phyloP scores from a whole-genome alignment of 1,140 invertebrate genomes.

The Lasaia peninsularis region DNA sequence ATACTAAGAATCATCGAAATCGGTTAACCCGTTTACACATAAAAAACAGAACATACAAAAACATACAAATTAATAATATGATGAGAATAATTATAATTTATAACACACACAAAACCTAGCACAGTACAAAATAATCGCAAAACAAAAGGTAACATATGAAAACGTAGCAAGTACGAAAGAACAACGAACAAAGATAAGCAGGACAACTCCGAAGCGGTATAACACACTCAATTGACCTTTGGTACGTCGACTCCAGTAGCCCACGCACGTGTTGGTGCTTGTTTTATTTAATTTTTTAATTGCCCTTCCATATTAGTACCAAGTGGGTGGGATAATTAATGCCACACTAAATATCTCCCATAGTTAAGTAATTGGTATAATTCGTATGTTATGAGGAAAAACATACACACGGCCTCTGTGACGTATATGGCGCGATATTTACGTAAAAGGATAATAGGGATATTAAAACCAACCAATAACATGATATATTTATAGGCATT shows the following conservation, averaged over 20 bases:
- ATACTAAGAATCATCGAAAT: too few relatives aligned
- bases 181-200: background rate
- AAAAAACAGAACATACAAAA: too few relatives aligned
- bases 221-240: constrained; percentile 15
- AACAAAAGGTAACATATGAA: background rate
- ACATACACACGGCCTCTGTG: background rate
- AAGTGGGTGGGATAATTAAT: constrained; percentile 20
- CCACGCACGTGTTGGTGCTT: constrained; percentile 43
- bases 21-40: too few relatives aligned
- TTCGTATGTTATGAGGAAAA: background rate
- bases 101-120: too few relatives aligned
- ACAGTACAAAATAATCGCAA: too few relatives aligned
- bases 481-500: too few relatives aligned
- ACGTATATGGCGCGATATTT: background rate
- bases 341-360: background rate
- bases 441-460: background rate
- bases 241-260: constrained; percentile 17
- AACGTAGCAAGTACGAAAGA: background rate
- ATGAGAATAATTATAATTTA: too few relatives aligned
- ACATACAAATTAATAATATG: too few relatives aligned
- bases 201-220: background rate
- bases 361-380: constrained; percentile 7
- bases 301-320: constrained; percentile 52
- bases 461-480: too few relatives aligned
- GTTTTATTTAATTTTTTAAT: constrained; percentile 70